Base-by-base conservation (phyloP, 2,888 invertebrate genomes). In the Hypomecis atomaria region DNA sequence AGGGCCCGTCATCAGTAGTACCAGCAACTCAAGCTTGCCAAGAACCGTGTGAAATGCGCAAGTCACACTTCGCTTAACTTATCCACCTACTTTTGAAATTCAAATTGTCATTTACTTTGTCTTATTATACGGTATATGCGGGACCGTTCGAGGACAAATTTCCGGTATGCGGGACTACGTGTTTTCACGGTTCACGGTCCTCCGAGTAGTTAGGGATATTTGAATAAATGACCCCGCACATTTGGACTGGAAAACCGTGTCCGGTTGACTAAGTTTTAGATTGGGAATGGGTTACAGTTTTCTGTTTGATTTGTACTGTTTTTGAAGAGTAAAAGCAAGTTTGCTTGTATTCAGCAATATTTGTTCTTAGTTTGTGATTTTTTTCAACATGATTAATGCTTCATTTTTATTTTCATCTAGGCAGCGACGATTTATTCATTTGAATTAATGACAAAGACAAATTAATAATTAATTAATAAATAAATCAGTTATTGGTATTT, bases 1-100 rank as follows among this genome's bases (percentile, higher is more conserved):
- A 84, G 78, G 84, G 79, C 72, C 72, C 81, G 77, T 84, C 84
- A 83, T 74, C 80, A 83, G 82, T 80, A 83, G 79, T 77, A 76
- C 75, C 72, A 73, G 75, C 80, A 79, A 83, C 52, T 52, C 40
- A 40, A 10, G 82, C 83, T 81, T 75, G 74, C 76, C 78, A 81
- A 83, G 82, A 82, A 81, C 80, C 77, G 88, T 86, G 84, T 86
- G 88, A 90, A 89, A 90, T 91, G 92, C 91, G 91, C 90, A 91
- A 90, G 89, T 91, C 92, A 90, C 87, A 82, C 83, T 76, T 78
- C 78, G 81, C 83, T 85, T 86, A 87, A 88, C 86, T 88, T 88
- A 87, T 85, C 83, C 81, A 82, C 83, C 84, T 84, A 86, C 86
- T 88, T 87, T 86, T 82, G 77, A 87, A 88, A 85, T 88, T 87